A percentile compares a stretch with the other conserved stretches of the same genome.
Evolutionary conservation across 2,888 invertebrate species (phyloP).

Genomic region (Anthrax anthrax): DNA sequence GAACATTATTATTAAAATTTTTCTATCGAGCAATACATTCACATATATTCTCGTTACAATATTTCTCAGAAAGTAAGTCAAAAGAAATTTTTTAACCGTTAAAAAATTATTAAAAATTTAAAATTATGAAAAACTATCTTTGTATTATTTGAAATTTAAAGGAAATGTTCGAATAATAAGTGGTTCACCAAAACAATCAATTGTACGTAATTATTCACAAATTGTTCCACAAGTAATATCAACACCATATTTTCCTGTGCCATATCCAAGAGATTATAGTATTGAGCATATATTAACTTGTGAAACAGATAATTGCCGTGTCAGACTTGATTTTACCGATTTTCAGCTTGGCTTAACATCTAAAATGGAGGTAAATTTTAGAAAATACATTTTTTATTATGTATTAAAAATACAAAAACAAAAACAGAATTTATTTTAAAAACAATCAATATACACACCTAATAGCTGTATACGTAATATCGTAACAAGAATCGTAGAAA

Average conservation of each 20-base stretch:
- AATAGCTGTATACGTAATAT: too few species aligned
- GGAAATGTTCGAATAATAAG: slow-evolving; percentile 42
- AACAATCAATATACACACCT: too few species aligned
- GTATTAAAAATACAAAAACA: too few species aligned
- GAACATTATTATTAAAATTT: slow-evolving; percentile 43
- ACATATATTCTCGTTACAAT: slow-evolving; percentile 49
- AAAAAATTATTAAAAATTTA: background rate
- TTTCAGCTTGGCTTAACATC: slow-evolving; percentile 50
- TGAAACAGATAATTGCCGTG: slow-evolving; percentile 40
- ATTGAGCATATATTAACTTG: slow-evolving; percentile 50
- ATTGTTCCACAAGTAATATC: slow-evolving; percentile 38
- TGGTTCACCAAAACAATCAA: slow-evolving; percentile 33
- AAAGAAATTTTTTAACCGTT: too few species aligned
- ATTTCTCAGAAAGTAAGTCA: slow-evolving; percentile 48
- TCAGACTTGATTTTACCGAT: slow-evolving; percentile 50
- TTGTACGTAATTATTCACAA: slow-evolving; percentile 28
- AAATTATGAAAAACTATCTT: background rate
- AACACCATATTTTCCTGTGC: slow-evolving; percentile 53
- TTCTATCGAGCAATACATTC: slow-evolving; percentile 42
- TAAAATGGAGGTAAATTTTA: slow-evolving; percentile 42
- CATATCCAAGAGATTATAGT: slow-evolving; percentile 50
- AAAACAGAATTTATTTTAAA: too few species aligned
- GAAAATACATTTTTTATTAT: background rate
- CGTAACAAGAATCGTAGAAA: too few species aligned
- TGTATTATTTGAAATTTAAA: slow-evolving; percentile 19